These are phyloP conservation scores for Malacosoma neustria DNA, from an alignment of 2,888 invertebrate genomes.

Conservation along the genomic window DNA sequence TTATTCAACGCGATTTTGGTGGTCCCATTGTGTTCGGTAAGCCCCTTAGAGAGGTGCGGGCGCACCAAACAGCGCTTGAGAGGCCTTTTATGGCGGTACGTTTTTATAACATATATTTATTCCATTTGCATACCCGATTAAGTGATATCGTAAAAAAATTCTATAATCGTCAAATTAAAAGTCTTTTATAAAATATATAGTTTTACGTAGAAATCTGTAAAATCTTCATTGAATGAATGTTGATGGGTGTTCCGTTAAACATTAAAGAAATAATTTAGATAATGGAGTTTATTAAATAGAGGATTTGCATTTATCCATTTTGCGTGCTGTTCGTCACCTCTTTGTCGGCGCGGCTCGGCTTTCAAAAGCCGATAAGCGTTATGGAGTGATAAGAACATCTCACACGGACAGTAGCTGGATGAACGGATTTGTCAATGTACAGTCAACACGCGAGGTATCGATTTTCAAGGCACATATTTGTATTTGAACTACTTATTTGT, in stretches of 20 bases:
- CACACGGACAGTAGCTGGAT: constrained; percentile 51
- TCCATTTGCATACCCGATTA: constrained; percentile 48
- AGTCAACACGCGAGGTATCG: constrained; percentile 38
- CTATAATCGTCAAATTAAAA: constrained; percentile 16
- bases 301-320: constrained; percentile 38
- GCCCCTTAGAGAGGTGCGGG: constrained; percentile 28
- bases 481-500: neutral
- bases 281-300: constrained; percentile 10
- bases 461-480: constrained; percentile 21
- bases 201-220: neutral
- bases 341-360: constrained; percentile 56
- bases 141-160: constrained; percentile 43
- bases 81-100: constrained; percentile 47
- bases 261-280: constrained; percentile 11
- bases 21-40: constrained; percentile 66
- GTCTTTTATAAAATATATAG: neutral
- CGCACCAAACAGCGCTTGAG: constrained; percentile 40
- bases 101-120: constrained; percentile 51
- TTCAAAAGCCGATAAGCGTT: constrained; percentile 54
- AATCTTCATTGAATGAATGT: neutral
- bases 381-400: constrained; percentile 46
- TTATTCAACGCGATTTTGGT: constrained; percentile 64
- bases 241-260: neutral
- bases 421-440: constrained; percentile 63
- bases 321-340: constrained; percentile 56